These are phyloP conservation scores for Actinia tenebrosa DNA, from an alignment of 64 coral and sea anemone species.

Conservation along the genomic window DNA sequence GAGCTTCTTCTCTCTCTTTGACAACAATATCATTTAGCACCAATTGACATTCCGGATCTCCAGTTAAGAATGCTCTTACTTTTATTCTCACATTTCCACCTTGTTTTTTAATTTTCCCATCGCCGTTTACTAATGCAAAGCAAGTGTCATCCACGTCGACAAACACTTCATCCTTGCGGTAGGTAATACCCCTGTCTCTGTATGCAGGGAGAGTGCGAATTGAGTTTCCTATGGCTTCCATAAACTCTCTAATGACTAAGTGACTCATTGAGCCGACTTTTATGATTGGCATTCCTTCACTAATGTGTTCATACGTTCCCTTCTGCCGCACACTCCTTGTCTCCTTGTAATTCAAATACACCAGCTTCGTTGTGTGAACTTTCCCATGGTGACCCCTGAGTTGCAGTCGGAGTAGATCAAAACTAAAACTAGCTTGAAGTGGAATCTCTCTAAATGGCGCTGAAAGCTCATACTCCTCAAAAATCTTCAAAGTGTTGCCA, in stretches of 20 bases:
- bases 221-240: conserved; percentile 72
- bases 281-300: conserved; percentile 77
- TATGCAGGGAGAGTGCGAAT: conserved; percentile 82
- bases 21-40: conserved; percentile 84
- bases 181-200: conserved; percentile 89
- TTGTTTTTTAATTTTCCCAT: conserved; percentile 75
- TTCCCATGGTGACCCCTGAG: conserved; percentile 52
- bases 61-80: conserved; percentile 85
- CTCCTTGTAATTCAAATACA: conserved; percentile 93
- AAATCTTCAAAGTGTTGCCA: conserved; percentile 83
- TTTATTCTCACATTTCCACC: conserved; percentile 77
- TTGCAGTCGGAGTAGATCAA: conserved; percentile 55
- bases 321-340: conserved; percentile 67
- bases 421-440: conserved; percentile 86
- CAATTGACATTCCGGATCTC: conserved; percentile 90
- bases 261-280: conserved; percentile 82
- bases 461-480: conserved; percentile 91
- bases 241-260: conserved; percentile 68
- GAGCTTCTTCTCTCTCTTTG: conserved; percentile 77
- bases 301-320: conserved; percentile 71
- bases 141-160: conserved; percentile 87
- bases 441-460: conserved; percentile 95
- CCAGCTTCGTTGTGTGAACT: conserved; percentile 81
- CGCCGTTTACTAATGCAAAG: conserved; percentile 54
- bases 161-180: conserved; percentile 90